Evolutionary conservation across 2,888 invertebrate genomes (phyloP), one percentile per base, ranked within the genome.

Genomic region (Dioctria rufipes): DNA sequence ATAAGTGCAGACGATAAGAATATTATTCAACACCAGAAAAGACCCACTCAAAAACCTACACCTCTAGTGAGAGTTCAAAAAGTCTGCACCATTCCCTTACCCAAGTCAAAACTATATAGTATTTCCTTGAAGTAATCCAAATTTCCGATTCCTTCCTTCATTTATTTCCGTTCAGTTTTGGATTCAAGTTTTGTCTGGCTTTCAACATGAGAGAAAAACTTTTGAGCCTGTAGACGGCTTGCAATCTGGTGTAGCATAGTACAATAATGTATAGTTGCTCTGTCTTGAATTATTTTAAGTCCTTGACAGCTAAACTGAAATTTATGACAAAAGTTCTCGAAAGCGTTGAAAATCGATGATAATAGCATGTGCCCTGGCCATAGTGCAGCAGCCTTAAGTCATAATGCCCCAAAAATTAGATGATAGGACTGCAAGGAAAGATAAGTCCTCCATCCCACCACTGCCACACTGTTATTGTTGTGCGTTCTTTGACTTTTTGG

Each of bases 281-380:
- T 60, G 73, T 73, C 73, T 73, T 73, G 73, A 60, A 73, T 73
- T 73, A 73, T 73, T 73, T 73, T 73, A 73, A 73, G 73, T 73
- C 73, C 73, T 73, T 73, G 73, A 73, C 73, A 73, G 73, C 73
- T 73, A 73, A 73, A 73, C 73, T 73, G 73, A 58, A 73, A 73
- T 73, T 73, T 73, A 73, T 73, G 73, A 73, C 73, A 73, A 73
- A 73, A 73, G 73, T 73, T 73, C 60, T 37, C 8, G 73, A 58
- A 60, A 73, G 42, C 73, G 58, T n/a, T 73, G 73, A 73, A 73
- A 73, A 73, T 73, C 73, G 73, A 73, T 67, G 8, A 46, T 65
- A 65, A 42, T 69, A 69, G 51, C 60, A 58, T 73, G 73, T 40
- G 58, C 73, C 25, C 25, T 25, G 25, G 25, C 25, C 42, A 73